Conservation (phyloP, 2,797 vertebrate genomes). For the Chelon auratus region DNA sequence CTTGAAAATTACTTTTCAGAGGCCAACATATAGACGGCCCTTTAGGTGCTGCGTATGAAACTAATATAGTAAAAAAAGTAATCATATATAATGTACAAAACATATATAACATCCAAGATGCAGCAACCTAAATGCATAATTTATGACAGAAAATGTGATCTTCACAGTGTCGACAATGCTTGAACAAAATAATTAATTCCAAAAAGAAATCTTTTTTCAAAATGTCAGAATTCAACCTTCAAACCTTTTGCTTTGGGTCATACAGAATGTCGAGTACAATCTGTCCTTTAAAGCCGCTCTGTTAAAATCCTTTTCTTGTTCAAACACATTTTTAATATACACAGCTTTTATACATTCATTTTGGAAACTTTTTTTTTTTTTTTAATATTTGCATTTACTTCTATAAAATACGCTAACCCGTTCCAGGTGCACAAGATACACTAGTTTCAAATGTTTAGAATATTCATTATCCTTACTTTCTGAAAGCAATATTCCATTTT, state of each 20-base stretch:
- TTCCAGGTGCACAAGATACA: background rate
- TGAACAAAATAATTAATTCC: background rate
- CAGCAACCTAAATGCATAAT: too few relatives aligned
- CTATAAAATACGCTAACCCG: background rate
- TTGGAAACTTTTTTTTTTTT: background rate
- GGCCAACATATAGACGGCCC: too few relatives aligned
- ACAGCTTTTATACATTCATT: background rate
- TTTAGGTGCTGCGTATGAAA: background rate
- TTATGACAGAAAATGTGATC: too few relatives aligned
- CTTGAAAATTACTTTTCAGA: too few relatives aligned
- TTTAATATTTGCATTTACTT: background rate
- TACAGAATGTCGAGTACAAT: slow-evolving; percentile 12
- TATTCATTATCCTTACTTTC: background rate
- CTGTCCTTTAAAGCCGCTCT: slow-evolving; percentile 19
- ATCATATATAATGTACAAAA: too few relatives aligned
- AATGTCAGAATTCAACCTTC: slow-evolving; percentile 24
- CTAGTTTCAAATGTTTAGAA: background rate
- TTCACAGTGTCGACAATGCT: too few relatives aligned
- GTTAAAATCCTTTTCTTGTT: background rate
- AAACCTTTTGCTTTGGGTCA: slow-evolving; percentile 23
- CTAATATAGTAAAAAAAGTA: background rate
- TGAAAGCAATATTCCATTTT: background rate
- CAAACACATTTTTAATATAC: slow-evolving; percentile 3
- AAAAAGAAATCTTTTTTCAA: background rate
- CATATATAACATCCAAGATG: too few relatives aligned